These are phyloP conservation scores for Strigamia maritima DNA, from an alignment of 2,888 invertebrate genomes.

Conservation along the genomic window DNA sequence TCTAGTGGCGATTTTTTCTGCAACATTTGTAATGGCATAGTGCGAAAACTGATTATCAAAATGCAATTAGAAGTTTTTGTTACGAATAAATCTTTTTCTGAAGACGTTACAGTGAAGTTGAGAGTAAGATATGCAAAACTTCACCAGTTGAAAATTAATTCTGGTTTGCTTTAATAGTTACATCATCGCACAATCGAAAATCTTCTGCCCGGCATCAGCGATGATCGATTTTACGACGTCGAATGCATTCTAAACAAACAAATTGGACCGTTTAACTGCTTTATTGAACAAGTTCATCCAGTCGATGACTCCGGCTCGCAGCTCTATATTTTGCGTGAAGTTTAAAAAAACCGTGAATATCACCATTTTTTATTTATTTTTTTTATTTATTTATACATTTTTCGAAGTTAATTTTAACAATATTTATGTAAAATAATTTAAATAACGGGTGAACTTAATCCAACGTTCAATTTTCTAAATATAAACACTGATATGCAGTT, in stretches of 20 bases:
- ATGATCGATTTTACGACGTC: background rate
- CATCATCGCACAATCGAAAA: background rate
- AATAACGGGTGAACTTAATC: too few species aligned
- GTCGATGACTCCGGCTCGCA: background rate
- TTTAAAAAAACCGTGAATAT: conserved; percentile 6
- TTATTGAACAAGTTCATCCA: background rate
- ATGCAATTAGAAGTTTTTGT: background rate
- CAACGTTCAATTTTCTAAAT: too few species aligned
- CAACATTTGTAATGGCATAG: background rate
- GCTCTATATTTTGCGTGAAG: background rate
- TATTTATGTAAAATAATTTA: background rate
- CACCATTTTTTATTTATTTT: too few species aligned
- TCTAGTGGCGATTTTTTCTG: background rate
- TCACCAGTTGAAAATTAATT: background rate
- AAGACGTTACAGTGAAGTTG: background rate
- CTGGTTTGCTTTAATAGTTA: background rate
- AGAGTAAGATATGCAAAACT: background rate
- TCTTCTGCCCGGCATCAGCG: background rate
- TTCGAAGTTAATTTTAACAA: background rate
- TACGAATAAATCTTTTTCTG: background rate
- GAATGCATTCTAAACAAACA: background rate
- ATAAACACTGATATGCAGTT: too few species aligned
- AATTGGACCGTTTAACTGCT: background rate
- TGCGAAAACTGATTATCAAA: background rate
- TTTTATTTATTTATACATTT: background rate